Base-by-base conservation (phyloP, 2,797 vertebrate genomes). In the Pterois miles region DNA sequence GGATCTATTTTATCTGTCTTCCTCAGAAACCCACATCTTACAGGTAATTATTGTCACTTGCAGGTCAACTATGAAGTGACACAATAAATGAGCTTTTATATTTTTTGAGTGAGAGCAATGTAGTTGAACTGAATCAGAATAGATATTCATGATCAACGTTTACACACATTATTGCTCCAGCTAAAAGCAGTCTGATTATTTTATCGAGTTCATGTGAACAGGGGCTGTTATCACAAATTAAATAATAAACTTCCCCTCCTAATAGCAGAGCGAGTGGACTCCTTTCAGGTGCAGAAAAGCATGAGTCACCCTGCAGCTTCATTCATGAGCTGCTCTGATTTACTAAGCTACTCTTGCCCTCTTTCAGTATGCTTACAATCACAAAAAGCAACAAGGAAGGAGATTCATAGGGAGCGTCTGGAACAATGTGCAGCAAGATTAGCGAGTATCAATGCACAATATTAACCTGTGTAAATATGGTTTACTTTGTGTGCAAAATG, bases 401-500 rank as follows among this genome's bases (percentile, higher is more conserved):
- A 79, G 40, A 36, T 8, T 22, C 2, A 52, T 1, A 7, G 8
- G 10, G 20, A 5, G 7, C 12, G 3, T 69, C 62, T 38, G 31
- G 14, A 38, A 57, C 50, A 67, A 63, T 33, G 8, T 53, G 52
- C 34, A 40, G 8, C 4, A 36, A 31, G 4, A 52, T 36, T 13
- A 25, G 16, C 65, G 8, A 70, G 36, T 54, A 65, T 46, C 68
- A 57, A 23, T 36, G 22, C 23, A 46, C 25, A 31, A 11, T 53
- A 67, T 66, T 66, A 79, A 62, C 23, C 13, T 29, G 50, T 68
- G 31, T 9, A 52, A n/a, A 22, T 62, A 8, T 70, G 13, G 6
- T 67, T 81, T 62, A 59, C 65, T n/a, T 54, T 6, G 58, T 10
- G 25, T 46, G 48, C 27, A 56, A 23, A 54, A 65, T 46, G 16